phyloP scores from a whole-genome alignment of 1,140 invertebrate species.

The Bombyx mandarina region DNA sequence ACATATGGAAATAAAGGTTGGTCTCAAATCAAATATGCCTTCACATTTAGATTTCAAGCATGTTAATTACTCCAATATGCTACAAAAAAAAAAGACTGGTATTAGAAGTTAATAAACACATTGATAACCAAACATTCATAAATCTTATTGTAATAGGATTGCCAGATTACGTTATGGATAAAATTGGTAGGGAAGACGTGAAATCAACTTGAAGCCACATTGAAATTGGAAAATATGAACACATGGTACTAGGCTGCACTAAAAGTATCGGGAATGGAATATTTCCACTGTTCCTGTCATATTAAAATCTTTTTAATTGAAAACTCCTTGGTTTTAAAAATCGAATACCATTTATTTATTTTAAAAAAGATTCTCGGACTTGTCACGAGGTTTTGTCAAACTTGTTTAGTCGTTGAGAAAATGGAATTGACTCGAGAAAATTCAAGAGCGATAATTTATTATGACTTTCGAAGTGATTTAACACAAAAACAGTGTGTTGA shows the following conservation, averaged over 20 bases:
- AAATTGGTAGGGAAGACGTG: background rate
- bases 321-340: too few species aligned
- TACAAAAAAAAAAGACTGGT: conserved; percentile 1
- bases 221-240: conserved; percentile 2
- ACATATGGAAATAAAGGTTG: conserved; percentile 2
- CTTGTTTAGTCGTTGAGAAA: too few species aligned
- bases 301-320: too few species aligned
- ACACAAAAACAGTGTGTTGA: too few species aligned
- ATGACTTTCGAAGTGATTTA: too few species aligned
- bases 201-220: background rate
- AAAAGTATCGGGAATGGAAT: too few species aligned
- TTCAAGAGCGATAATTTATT: too few species aligned
- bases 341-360: too few species aligned
- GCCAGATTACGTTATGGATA: background rate
- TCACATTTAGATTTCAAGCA: background rate
- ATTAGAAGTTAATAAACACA: background rate
- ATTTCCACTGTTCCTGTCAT: too few species aligned
- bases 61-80: background rate
- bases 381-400: too few species aligned
- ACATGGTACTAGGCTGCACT: background rate
- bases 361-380: too few species aligned
- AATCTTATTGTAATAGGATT: background rate
- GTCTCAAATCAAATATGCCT: conserved; percentile 1
- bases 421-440: too few species aligned
- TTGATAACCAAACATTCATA: background rate